Evolutionary conservation across 53 echinoderm and acorn worm genomes (phyloP).

Genomic region (Echinarachnius parma): DNA sequence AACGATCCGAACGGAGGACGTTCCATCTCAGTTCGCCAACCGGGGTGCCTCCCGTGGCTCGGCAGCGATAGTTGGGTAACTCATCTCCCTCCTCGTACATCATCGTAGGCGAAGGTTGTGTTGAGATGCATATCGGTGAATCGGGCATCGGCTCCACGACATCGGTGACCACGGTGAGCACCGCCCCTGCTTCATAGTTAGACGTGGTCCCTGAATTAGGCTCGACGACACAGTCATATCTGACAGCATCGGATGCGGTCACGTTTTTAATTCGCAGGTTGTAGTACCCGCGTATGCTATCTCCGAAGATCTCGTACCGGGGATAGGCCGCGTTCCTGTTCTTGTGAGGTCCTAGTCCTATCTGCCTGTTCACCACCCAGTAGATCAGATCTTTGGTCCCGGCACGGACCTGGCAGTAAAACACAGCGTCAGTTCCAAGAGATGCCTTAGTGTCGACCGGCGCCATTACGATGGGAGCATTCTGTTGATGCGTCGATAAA

Average conservation of each 20-base stretch:
- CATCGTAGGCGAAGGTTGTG: not conserved
- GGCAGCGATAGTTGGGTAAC: slow-evolving; percentile 4
- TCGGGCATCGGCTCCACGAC: not conserved
- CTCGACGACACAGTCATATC: slow-evolving; percentile 33
- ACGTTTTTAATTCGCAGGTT: slow-evolving; percentile 25
- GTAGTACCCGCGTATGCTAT: slow-evolving; percentile 10
- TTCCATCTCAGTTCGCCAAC: slow-evolving; percentile 25
- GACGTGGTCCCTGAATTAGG: not conserved
- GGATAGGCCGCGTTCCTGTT: slow-evolving; percentile 9
- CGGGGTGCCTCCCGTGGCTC: not conserved
- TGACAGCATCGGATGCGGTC: slow-evolving; percentile 1
- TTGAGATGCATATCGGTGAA: not conserved
- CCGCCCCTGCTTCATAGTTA: slow-evolving; percentile 25
- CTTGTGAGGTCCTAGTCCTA: slow-evolving; percentile 17
- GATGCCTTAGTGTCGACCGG: slow-evolving; percentile 6
- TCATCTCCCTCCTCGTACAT: slow-evolving; percentile 19
- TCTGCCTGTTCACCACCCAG: slow-evolving; percentile 32
- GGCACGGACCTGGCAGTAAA: slow-evolving; percentile 32
- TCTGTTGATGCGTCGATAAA: not conserved
- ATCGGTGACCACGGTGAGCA: slow-evolving; percentile 2
- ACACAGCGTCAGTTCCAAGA: slow-evolving; percentile 14
- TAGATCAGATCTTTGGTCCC: not conserved
- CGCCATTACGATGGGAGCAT: slow-evolving; percentile 10
- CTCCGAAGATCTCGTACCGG: slow-evolving; percentile 28
- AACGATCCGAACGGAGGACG: slow-evolving; percentile 3